phyloP scores from a whole-genome alignment of 1,140 invertebrate species.

The Heliconius eleuchia region DNA sequence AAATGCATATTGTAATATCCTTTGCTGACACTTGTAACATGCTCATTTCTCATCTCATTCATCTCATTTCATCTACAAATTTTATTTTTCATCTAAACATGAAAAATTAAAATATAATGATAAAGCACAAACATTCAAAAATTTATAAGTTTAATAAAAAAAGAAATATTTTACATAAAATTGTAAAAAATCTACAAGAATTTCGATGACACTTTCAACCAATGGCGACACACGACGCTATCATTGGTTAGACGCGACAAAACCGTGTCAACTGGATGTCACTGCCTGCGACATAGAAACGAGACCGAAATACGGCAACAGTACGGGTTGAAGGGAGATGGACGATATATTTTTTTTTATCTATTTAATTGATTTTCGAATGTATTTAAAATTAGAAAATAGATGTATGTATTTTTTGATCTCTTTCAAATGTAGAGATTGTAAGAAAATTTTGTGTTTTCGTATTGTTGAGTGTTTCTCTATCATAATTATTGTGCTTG shows the following conservation, averaged over 20 bases:
- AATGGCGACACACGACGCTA: constrained; percentile 48
- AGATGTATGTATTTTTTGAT: neutral
- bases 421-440: neutral
- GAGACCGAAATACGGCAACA: neutral
- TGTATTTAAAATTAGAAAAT: constrained; percentile 2
- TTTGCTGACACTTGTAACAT: too few relatives aligned
- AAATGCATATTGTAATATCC: too few relatives aligned
- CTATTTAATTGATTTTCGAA: neutral
- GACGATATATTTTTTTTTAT: neutral
- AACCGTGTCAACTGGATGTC: constrained; percentile 53
- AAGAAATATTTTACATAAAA: neutral
- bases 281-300: constrained; percentile 45
- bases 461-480: neutral
- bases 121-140: too few relatives aligned
- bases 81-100: too few relatives aligned
- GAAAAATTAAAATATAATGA: too few relatives aligned
- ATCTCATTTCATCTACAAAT: too few relatives aligned
- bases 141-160: too few relatives aligned
- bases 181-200: neutral
- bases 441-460: neutral
- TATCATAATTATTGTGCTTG: neutral
- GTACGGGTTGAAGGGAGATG: neutral
- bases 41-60: too few relatives aligned
- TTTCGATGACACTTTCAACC: constrained; percentile 50
- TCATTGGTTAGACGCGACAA: constrained; percentile 53